Percentiles rank a stretch among this genome's conserved stretches.
Evolutionary conservation across 1,140 invertebrate species (phyloP).

Genomic region (Branchinecta lynchi): DNA sequence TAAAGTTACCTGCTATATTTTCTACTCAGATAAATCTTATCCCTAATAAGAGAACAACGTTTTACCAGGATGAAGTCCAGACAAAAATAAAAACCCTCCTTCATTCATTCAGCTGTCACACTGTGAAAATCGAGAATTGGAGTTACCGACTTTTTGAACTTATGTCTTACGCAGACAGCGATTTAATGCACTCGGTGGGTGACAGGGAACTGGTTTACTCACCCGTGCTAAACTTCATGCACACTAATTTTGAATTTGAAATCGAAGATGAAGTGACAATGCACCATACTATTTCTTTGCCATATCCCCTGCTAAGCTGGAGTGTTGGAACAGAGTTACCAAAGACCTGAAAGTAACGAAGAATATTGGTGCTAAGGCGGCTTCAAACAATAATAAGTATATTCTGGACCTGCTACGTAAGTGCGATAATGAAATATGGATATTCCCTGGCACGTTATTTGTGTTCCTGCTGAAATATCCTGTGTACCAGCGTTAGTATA

Average conservation of each 20-base stretch:
- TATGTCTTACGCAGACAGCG: too few relatives aligned
- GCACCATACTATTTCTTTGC: background rate
- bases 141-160: background rate
- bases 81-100: too few relatives aligned
- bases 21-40: too few relatives aligned
- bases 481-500: background rate
- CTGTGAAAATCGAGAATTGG: background rate
- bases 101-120: too few relatives aligned
- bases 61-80: too few relatives aligned
- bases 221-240: slow-evolving; percentile 9
- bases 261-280: slow-evolving; percentile 6
- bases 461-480: slow-evolving; percentile 1
- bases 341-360: background rate
- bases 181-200: too few relatives aligned
- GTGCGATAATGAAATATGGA: slow-evolving; percentile 6
- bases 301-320: background rate
- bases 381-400: background rate
- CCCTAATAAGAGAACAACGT: too few relatives aligned
- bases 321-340: background rate
- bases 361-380: too few relatives aligned
- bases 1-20: too few relatives aligned
- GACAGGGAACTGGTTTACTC: background rate
- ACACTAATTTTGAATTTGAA: slow-evolving; percentile 7
- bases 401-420: slow-evolving; percentile 1
- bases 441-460: slow-evolving; percentile 1